Evolutionary conservation across 1,140 invertebrate species (phyloP).

Genomic region (Rhysida immarginata): DNA sequence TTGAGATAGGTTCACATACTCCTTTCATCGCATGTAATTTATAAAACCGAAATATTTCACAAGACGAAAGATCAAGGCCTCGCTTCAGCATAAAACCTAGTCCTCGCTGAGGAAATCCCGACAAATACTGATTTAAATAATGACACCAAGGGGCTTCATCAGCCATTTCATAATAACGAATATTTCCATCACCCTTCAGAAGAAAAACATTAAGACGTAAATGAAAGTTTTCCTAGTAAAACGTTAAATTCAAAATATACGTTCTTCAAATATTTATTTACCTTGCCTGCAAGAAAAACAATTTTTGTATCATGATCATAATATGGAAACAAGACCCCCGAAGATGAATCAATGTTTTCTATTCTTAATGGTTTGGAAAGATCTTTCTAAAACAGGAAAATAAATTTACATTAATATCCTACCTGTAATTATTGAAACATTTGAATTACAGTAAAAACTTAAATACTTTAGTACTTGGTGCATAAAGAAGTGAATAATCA

Average conservation of each 20-base stretch:
- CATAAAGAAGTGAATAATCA: too few species aligned
- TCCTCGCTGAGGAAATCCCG: slow-evolving; percentile 71
- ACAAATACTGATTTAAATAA: slow-evolving; percentile 83
- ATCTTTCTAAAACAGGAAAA: too few species aligned
- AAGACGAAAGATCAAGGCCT: slow-evolving; percentile 60
- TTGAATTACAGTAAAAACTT: too few species aligned
- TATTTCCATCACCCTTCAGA: slow-evolving; percentile 77
- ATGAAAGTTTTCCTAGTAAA: neutral
- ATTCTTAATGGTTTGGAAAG: slow-evolving; percentile 53
- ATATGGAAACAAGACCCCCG: slow-evolving; percentile 80
- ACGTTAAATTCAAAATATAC: neutral
- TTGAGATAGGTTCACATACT: slow-evolving; percentile 77
- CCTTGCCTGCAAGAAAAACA: slow-evolving; percentile 65
- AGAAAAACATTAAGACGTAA: slow-evolving; percentile 8
- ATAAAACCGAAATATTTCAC: slow-evolving; percentile 82
- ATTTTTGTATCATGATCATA: slow-evolving; percentile 85
- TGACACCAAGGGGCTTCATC: slow-evolving; percentile 69
- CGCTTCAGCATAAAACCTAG: slow-evolving; percentile 85
- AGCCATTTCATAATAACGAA: slow-evolving; percentile 84
- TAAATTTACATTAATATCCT: too few species aligned
- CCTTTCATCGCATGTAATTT: slow-evolving; percentile 76
- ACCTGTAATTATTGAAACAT: too few species aligned
- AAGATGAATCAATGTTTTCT: slow-evolving; percentile 78
- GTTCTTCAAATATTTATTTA: slow-evolving; percentile 26
- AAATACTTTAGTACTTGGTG: too few species aligned